Percentiles rank a stretch among this genome's conserved stretches.
Evolutionary conservation across 1,140 invertebrate species (phyloP).

Genomic region (Pseudoatta argentina): DNA sequence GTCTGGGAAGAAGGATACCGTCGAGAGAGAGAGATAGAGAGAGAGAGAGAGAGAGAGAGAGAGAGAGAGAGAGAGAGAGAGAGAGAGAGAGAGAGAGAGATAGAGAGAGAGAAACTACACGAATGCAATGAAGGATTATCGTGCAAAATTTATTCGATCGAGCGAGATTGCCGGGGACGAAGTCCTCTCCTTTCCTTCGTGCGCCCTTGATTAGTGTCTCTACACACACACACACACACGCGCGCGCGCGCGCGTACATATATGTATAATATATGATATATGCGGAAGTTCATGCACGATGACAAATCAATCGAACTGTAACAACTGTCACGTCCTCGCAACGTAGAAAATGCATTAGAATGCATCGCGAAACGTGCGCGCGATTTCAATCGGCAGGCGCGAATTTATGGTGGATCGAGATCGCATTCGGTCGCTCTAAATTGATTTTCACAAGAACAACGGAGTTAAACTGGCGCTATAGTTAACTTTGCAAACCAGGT

Average conservation of each 20-base stretch:
- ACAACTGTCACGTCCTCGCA: constrained; percentile 73
- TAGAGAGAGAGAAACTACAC: constrained; percentile 6
- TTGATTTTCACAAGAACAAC: constrained; percentile 72
- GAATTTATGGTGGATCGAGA: constrained; percentile 73
- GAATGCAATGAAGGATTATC: constrained; percentile 67
- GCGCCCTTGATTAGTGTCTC: neutral
- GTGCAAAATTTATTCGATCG: constrained; percentile 69
- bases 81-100: no score
- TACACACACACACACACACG: neutral
- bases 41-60: no score
- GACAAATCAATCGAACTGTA: constrained; percentile 78
- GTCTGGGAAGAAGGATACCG: constrained; percentile 7
- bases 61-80: no score
- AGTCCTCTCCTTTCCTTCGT: neutral
- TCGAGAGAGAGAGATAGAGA: neutral
- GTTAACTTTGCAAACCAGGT: constrained; percentile 31
- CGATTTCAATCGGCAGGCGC: constrained; percentile 76
- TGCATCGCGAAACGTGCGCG: constrained; percentile 75
- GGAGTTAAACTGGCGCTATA: constrained; percentile 27
- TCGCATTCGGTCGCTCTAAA: constrained; percentile 68
- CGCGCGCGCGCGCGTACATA: no score
- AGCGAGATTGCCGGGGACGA: neutral
- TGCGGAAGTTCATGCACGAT: constrained; percentile 25
- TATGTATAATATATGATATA: neutral
- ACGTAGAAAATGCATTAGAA: constrained; percentile 80